Conservation (phyloP, 2,888 invertebrate genomes). For the Reticulitermes lucifugus region DNA sequence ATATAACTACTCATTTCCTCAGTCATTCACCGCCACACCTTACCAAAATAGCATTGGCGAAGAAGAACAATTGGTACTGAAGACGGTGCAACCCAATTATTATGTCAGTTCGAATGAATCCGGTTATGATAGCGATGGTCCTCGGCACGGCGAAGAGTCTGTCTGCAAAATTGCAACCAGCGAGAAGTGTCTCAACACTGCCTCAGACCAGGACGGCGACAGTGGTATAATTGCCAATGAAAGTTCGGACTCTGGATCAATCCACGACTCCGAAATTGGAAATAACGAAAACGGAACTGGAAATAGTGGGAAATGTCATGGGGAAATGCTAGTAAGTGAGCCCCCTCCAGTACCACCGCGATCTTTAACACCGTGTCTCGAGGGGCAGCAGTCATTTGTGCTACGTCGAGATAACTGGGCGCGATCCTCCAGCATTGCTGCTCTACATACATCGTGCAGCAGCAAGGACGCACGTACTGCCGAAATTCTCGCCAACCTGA, state of each 20-base stretch:
- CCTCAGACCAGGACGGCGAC: conserved; percentile 61
- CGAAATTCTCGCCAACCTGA: conserved; percentile 17
- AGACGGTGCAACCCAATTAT: conserved; percentile 58
- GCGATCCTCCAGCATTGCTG: conserved; percentile 40
- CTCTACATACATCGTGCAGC: conserved; percentile 2
- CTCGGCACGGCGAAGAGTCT: conserved; percentile 57
- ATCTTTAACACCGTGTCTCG: conserved; percentile 38
- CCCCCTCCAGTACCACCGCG: conserved; percentile 48
- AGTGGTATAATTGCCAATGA: conserved; percentile 57
- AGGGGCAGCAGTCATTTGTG: conserved; percentile 46
- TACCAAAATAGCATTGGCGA: conserved; percentile 44
- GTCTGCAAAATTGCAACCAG: conserved; percentile 47
- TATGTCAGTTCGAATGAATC: conserved; percentile 87
- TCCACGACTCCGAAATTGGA: conserved; percentile 61
- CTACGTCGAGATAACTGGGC: conserved; percentile 52
- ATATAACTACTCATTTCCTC: conserved; percentile 38
- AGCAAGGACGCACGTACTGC: conserved; percentile 31
- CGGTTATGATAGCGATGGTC: conserved; percentile 84
- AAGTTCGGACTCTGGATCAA: conserved; percentile 58
- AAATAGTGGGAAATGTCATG: background rate
- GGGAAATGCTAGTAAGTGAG: conserved; percentile 16
- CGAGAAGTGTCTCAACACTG: conserved; percentile 57
- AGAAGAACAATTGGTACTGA: conserved; percentile 27
- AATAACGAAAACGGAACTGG: conserved; percentile 55
- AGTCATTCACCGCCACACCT: conserved; percentile 49